These are phyloP conservation scores for Sphaeramia orbicularis DNA, from an alignment of 2,797 vertebrate genomes.

Conservation along the genomic window DNA sequence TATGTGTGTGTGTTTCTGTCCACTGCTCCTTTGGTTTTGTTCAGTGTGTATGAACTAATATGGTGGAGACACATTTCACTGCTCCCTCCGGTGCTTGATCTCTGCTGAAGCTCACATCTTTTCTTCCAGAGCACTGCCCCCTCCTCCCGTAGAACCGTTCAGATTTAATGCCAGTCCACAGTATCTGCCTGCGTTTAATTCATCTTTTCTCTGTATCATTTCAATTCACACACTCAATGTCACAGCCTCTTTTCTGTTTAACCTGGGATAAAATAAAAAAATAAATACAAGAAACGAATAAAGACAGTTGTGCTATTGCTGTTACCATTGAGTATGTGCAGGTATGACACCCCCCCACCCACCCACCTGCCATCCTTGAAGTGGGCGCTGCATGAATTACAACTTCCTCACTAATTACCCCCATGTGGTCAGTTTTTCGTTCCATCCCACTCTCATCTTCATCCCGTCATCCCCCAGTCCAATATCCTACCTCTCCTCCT, in stretches of 20 bases:
- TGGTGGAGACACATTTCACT: conserved; percentile 16
- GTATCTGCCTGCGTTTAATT: conserved; percentile 22
- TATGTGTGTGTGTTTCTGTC: neutral
- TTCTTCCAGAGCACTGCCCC: conserved; percentile 29
- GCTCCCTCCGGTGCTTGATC: conserved; percentile 29
- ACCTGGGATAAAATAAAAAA: neutral
- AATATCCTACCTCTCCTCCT: conserved; percentile 11
- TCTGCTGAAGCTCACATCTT: conserved; percentile 41
- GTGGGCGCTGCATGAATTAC: conserved; percentile 7
- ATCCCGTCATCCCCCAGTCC: conserved; percentile 26
- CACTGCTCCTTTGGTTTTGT: neutral
- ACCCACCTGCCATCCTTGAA: conserved; percentile 14
- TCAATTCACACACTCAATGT: neutral
- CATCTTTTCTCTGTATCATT: neutral
- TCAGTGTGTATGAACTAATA: conserved; percentile 3
- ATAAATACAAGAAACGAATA: conserved; percentile 8
- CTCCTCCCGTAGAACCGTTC: conserved; percentile 24
- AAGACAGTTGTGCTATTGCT: neutral
- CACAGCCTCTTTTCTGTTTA: neutral
- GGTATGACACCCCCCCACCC: conserved; percentile 10
- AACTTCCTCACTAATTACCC: conserved; percentile 20
- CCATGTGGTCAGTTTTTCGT: conserved; percentile 28
- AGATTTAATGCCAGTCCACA: conserved; percentile 39
- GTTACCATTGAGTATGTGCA: neutral
- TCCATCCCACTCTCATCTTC: conserved; percentile 14